Evolutionary conservation across 1,140 invertebrate genomes (phyloP), one percentile per base, ranked within the genome.

Genomic region (Drosophila ironensis): DNA sequence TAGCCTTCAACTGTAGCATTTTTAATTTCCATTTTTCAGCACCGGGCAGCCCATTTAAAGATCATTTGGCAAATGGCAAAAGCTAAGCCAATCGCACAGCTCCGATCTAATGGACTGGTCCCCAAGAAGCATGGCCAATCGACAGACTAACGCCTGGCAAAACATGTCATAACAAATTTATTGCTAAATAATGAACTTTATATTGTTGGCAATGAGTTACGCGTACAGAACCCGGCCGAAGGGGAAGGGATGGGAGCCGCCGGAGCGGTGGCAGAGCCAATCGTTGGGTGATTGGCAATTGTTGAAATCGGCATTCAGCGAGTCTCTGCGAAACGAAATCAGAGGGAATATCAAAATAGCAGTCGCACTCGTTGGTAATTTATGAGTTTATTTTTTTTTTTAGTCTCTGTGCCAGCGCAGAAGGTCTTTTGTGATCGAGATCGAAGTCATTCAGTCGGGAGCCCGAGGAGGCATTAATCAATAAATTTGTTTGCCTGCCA

Each of bases 401-500:
- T 11, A 35, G 25, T 44, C 46, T 61, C 28, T 52, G 30, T 48
- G 41, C 46, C 37, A 80, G 19, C 56, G 69, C 77, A 82, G 77
- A 82, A 82, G 77, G 77, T 73, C 78, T 71, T 77, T 84, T 74
- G 64, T 74, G 66, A 70, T 59, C 52, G 66, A 69, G 63, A 74
- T 74, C 53, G 48, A 64, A 53, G 30, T 28, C 25, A 70, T 48
- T 51, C 68, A 51, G 40, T 54, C 33, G 41, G 35, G 25, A 45
- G 19, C 35, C 44, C 60, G 52, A 72, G 37, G 37, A 66, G 51
- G 73, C 77, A 82, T 82, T 82, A 82, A 82, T 82, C 77, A 82
- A 82, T 82, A 82, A 82, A 82, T 82, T 82, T 82, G 77, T 82
- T 82, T 82, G 68, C 27, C 77, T 82, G 77, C 77, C 77, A 82